These are phyloP conservation scores for Heliconius ethilla DNA, from an alignment of 2,888 invertebrate genomes.

Conservation along the genomic window DNA sequence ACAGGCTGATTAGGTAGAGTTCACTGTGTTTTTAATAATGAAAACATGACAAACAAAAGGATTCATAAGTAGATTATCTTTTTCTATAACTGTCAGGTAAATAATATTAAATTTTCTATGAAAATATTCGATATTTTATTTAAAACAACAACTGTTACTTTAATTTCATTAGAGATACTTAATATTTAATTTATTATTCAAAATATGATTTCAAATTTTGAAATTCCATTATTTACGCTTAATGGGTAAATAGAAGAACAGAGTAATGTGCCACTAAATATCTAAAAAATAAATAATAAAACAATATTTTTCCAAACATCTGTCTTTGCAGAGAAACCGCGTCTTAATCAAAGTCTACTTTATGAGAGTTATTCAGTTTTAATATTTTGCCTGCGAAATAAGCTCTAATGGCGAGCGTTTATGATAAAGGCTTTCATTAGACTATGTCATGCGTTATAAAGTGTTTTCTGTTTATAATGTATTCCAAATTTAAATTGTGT, in stretches of 20 bases:
- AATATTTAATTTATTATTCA: not conserved
- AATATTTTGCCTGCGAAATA: constrained; percentile 72
- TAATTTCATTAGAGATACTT: not conserved
- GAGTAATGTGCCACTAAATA: not conserved
- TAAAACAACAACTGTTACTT: not conserved
- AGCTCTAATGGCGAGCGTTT: constrained; percentile 68
- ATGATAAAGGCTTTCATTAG: constrained; percentile 50
- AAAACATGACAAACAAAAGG: no score
- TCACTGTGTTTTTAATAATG: no score
- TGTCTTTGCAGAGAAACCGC: constrained; percentile 47
- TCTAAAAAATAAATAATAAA: not conserved
- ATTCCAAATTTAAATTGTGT: constrained; percentile 30
- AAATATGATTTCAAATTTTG: not conserved
- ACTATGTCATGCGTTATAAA: constrained; percentile 43
- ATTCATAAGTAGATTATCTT: no score
- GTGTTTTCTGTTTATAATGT: constrained; percentile 36
- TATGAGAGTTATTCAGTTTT: constrained; percentile 75
- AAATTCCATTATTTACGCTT: not conserved
- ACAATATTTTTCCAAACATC: not conserved
- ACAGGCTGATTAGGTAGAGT: no score
- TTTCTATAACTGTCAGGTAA: not conserved
- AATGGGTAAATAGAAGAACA: not conserved
- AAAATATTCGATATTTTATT: not conserved
- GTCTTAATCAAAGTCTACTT: constrained; percentile 69
- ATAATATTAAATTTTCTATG: not conserved